Conservation (phyloP, 2,888 invertebrate species). For the Eurois occulta region DNA sequence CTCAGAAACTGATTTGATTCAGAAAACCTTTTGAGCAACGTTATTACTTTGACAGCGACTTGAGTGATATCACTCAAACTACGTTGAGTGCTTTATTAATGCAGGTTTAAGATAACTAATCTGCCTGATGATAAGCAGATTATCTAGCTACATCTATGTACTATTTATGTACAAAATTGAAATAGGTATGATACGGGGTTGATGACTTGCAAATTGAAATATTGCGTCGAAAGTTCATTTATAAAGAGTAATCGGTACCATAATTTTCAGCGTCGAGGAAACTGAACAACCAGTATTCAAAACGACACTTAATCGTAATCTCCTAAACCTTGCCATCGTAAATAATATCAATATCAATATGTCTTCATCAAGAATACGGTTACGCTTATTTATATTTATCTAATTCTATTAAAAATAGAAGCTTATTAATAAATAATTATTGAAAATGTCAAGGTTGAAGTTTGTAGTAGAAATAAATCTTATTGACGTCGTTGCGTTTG, state of each 20-base stretch:
- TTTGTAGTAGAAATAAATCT: not conserved
- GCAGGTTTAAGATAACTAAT: constrained; percentile 32
- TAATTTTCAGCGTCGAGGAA: not conserved
- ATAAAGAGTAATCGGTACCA: not conserved
- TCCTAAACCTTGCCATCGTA: constrained; percentile 1
- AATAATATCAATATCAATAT: not conserved
- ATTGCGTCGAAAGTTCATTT: not conserved
- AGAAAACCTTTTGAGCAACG: constrained; percentile 5
- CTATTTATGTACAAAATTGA: constrained; percentile 14
- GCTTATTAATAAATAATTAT: not conserved
- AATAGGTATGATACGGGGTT: not conserved
- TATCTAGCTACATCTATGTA: not conserved
- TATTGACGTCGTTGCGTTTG: not conserved
- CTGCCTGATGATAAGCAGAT: constrained; percentile 34
- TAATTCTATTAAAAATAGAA: constrained; percentile 13
- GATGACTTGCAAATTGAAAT: not conserved
- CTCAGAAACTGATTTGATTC: constrained; percentile 7
- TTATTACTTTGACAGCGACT: constrained; percentile 6
- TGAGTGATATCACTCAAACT: constrained; percentile 22
- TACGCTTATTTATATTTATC: constrained; percentile 19
- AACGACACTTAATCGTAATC: not conserved
- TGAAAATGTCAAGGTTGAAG: constrained; percentile 16
- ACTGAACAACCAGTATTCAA: not conserved
- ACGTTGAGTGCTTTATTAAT: constrained; percentile 28
- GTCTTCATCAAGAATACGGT: not conserved